Percentiles rank a stretch among this genome's conserved stretches.
phyloP scores from a whole-genome alignment of 2,888 invertebrate species.

The Leptothorax acervorum region DNA sequence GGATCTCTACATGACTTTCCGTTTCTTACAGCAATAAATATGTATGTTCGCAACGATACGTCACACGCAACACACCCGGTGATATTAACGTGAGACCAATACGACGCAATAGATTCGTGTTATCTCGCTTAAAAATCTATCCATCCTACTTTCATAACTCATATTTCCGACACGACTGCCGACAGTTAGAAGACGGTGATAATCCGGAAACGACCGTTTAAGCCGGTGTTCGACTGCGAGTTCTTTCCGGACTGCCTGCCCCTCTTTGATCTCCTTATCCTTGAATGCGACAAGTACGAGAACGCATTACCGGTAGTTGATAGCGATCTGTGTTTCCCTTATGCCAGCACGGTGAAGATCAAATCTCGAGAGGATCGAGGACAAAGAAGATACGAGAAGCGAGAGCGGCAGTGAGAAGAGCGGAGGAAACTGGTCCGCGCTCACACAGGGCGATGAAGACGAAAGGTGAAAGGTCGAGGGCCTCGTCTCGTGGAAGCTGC shows the following conservation, averaged over 20 bases:
- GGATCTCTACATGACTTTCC: constrained; percentile 13
- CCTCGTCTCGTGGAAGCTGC: constrained; percentile 46
- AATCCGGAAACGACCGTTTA: constrained; percentile 81
- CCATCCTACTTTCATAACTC: constrained; percentile 33
- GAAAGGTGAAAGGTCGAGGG: constrained; percentile 71
- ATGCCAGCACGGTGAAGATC: constrained; percentile 61
- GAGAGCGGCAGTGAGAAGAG: constrained; percentile 39
- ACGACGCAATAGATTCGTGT: constrained; percentile 1
- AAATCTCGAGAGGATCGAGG: constrained; percentile 71
- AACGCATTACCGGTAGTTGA: constrained; percentile 78
- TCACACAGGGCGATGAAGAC: constrained; percentile 61
- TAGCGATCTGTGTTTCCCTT: constrained; percentile 77
- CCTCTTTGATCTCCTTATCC: constrained; percentile 68
- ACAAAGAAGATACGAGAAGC: constrained; percentile 62
- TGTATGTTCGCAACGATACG: not conserved
- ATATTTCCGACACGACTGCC: constrained; percentile 22
- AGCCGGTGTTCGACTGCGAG: constrained; percentile 60
- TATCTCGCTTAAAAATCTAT: constrained; percentile 21
- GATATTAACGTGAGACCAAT: not conserved
- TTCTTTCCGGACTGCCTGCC: constrained; percentile 47
- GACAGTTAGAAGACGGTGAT: constrained; percentile 50
- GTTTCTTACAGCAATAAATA: not conserved
- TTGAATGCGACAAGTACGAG: constrained; percentile 73
- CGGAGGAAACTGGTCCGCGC: constrained; percentile 67
- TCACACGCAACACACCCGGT: constrained; percentile 1